These are phyloP conservation scores for Isurus oxyrinchus DNA, from an alignment of 2,113 vertebrate species.

Conservation along the genomic window DNA sequence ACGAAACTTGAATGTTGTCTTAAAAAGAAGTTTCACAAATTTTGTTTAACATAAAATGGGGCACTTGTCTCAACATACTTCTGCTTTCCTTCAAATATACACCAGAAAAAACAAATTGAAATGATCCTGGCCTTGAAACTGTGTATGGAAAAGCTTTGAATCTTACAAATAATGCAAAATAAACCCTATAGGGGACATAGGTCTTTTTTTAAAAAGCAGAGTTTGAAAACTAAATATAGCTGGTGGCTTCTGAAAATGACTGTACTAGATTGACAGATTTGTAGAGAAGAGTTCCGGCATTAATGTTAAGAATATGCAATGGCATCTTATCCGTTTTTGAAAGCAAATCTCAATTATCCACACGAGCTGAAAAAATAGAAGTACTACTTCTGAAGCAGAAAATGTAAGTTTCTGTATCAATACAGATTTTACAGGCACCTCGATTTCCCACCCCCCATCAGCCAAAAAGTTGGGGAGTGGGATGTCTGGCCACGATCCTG, in stretches of 20 bases:
- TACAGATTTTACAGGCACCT: background rate
- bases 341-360: background rate
- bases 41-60: conserved; percentile 8
- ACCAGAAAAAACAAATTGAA: background rate
- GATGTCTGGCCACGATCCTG: too few species aligned
- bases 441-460: too few species aligned
- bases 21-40: background rate
- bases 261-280: background rate
- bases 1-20: background rate
- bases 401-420: background rate
- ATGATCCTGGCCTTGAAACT: background rate
- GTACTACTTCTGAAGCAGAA: background rate
- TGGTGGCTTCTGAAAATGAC: background rate
- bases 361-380: background rate
- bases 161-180: background rate
- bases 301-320: background rate
- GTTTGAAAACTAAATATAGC: background rate
- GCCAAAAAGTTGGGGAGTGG: too few species aligned
- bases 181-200: background rate
- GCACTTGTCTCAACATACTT: background rate
- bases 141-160: background rate
- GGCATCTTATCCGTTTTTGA: background rate
- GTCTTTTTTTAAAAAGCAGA: background rate
- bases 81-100: conserved; percentile 6
- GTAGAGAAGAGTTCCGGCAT: background rate